phyloP scores from a whole-genome alignment of 1,140 invertebrate species.

The Araneus ventricosus region DNA sequence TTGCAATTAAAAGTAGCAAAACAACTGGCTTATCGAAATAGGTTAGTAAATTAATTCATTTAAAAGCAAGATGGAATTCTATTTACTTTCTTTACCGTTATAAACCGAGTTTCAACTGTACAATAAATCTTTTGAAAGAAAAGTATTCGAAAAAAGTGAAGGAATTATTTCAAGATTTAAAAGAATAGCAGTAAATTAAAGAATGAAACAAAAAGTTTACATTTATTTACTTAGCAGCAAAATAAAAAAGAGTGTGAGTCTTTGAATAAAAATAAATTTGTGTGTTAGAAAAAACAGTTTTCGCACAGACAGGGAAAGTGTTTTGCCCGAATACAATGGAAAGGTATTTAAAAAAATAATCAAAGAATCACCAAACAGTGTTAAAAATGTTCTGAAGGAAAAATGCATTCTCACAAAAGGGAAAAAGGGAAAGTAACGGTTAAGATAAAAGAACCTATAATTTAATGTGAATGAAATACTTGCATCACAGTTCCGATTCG shows the following conservation, averaged over 20 bases:
- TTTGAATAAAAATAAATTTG: not conserved
- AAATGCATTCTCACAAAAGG: conserved; percentile 25
- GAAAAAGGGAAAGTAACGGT: conserved; percentile 59
- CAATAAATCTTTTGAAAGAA: not conserved
- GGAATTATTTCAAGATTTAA: not conserved
- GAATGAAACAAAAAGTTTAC: not conserved
- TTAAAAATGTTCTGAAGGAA: conserved; percentile 42
- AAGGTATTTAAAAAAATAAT: conserved; percentile 48
- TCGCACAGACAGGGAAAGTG: not conserved
- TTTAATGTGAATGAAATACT: conserved; percentile 72
- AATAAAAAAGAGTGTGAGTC: not conserved
- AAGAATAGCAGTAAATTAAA: not conserved
- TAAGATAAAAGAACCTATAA: conserved; percentile 70
- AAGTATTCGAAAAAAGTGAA: not conserved
- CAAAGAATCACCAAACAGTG: conserved; percentile 35
- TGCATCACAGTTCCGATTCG: conserved; percentile 47
- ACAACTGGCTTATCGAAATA: not conserved
- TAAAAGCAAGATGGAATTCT: not conserved
- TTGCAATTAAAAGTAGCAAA: too few relatives aligned
- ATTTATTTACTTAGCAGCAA: not conserved
- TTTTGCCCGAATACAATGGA: conserved; percentile 44
- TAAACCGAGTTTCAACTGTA: not conserved
- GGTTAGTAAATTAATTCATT: not conserved
- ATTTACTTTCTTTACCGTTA: too few relatives aligned
- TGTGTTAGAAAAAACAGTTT: not conserved